Conservation (phyloP, 2,888 invertebrate genomes). For the Callinectes sapidus region DNA sequence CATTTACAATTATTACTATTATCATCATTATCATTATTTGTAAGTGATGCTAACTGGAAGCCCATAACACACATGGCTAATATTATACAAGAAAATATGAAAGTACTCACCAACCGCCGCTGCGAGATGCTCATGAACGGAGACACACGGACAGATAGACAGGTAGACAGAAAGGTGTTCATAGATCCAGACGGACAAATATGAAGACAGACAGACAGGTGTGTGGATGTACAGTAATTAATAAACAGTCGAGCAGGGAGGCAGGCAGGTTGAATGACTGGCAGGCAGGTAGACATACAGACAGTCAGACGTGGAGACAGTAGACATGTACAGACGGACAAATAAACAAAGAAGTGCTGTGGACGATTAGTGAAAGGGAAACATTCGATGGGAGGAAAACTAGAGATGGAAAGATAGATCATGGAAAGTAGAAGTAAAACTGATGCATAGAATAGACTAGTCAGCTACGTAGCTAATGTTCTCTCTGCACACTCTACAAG, state of each 20-base stretch:
- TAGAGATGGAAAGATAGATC: not conserved
- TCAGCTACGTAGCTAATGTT: no score
- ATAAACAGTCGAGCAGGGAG: not conserved
- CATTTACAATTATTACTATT: not conserved
- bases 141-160: conserved; percentile 4
- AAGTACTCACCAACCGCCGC: not conserved
- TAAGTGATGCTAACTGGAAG: not conserved
- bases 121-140: not conserved
- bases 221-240: not conserved
- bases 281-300: not conserved
- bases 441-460: not conserved
- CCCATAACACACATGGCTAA: not conserved
- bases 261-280: not conserved
- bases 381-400: not conserved
- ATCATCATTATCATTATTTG: not conserved
- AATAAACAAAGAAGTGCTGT: not conserved
- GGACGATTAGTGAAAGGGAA: not conserved
- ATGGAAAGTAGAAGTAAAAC: not conserved
- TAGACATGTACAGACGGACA: not conserved
- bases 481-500: not conserved
- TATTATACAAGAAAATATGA: not conserved
- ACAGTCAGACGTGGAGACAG: not conserved
- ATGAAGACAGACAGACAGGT: not conserved
- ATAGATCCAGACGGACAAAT: not conserved
- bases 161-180: not conserved